phyloP scores from a whole-genome alignment of 2,797 vertebrate genomes.

The Pipistrellus pipistrellus region DNA sequence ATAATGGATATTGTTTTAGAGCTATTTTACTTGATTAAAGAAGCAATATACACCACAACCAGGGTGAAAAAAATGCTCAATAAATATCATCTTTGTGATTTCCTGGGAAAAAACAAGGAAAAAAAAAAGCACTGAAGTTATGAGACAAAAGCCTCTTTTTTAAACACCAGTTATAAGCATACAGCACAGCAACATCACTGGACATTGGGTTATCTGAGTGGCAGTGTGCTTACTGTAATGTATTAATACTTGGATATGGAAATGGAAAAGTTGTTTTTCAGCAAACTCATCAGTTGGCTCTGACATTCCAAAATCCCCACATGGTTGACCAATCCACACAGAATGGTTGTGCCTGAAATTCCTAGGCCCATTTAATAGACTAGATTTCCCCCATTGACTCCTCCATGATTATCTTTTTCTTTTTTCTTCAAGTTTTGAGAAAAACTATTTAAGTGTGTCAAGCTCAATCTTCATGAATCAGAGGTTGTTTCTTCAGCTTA shows the following conservation, averaged over 20 bases:
- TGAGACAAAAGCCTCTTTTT: background rate
- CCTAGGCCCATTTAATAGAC: background rate
- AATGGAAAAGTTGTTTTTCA: background rate
- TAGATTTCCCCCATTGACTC: background rate
- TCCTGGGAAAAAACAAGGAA: background rate
- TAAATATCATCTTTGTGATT: background rate
- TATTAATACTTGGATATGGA: background rate
- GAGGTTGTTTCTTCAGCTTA: background rate
- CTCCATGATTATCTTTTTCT: background rate
- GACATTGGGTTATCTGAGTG: background rate
- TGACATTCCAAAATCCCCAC: background rate
- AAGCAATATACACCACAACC: background rate
- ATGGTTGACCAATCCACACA: background rate
- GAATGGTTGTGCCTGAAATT: background rate
- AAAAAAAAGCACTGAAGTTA: background rate
- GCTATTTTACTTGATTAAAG: background rate
- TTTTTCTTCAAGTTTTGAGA: background rate
- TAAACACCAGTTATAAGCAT: background rate
- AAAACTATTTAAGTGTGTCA: conserved; percentile 41
- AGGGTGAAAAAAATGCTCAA: background rate
- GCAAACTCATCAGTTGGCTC: background rate
- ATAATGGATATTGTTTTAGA: background rate
- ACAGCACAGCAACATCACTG: accelerated
- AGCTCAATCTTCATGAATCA: background rate
- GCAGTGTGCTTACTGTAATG: background rate